Base-by-base conservation (phyloP, 2,888 invertebrate species). In the Hecatera dysodea region DNA sequence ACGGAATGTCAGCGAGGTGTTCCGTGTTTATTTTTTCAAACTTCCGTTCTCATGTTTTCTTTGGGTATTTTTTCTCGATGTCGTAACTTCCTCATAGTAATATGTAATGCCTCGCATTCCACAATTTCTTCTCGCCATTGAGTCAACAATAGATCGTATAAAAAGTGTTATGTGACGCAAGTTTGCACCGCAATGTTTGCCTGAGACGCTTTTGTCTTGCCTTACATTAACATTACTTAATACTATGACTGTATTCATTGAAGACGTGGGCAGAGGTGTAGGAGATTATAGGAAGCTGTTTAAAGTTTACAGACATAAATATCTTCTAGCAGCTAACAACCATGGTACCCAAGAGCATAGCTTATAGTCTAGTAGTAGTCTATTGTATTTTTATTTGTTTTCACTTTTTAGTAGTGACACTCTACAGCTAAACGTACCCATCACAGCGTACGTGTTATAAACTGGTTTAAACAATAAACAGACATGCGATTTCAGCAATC, bases 101-200 rank as follows among this genome's bases (percentile, higher is more conserved):
- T 50, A 75, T 72, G 52, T 67, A 75, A 75, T 12, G 11, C 22
- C 44, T 24, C 8, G 39, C 72, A 72, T 72, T 67, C 75, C 67
- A 52, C 4, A 5, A 12, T 46, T 12, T 12, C 52, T 53, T 75
- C 67, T 29, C 72, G 67, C 53, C 67, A 44, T 46, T 67, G 12
- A 52, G 19, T 15, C n/a, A 4, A 75, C 67, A 72, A 71, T 73
- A 9, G 74, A 9, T 6, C 2, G 24, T 27, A 36, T 39, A 52
- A 74, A 67, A 59, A 67, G 57, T 48, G n/a, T 9, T 5, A 11
- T 24, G 24, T 75, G 67, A 52, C 29, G 72, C 36, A 75, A 75
- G 22, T 7, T 4, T 29, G 8, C 2, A 0, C 42, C 24, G 17
- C 46, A 27, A 8, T 15, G 15, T 24, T 27, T 4, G 5, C 15